Evolutionary conservation across 92 coral and sea anemone genomes (phyloP).

Genomic region (Pocillopora meandrina): DNA sequence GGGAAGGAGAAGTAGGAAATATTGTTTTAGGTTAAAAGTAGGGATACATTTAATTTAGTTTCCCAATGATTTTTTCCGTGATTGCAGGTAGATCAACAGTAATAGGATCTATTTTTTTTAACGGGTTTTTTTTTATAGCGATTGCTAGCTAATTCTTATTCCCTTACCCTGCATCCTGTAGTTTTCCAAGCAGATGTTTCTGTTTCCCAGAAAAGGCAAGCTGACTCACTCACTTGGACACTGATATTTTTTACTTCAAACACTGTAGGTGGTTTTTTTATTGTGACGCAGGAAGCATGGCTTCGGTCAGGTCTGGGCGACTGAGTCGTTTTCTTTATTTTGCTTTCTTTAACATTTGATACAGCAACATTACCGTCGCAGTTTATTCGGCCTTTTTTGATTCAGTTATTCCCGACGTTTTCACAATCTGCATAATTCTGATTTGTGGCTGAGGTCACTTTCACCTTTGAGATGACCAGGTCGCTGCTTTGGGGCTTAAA

Average conservation of each 20-base stretch:
- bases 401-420: neutral
- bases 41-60: too few relatives aligned
- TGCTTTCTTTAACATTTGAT: neutral
- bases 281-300: neutral
- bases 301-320: neutral
- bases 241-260: neutral
- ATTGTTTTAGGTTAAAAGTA: too few relatives aligned
- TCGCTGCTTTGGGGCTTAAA: neutral
- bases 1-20: too few relatives aligned
- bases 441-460: neutral
- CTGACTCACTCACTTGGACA: neutral
- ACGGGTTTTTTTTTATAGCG: too few relatives aligned
- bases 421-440: neutral
- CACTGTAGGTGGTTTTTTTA: neutral
- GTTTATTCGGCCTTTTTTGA: neutral
- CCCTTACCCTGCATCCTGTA: neutral
- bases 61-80: too few relatives aligned
- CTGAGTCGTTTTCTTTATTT: neutral
- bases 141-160: neutral
- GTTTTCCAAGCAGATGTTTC: neutral
- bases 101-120: too few relatives aligned
- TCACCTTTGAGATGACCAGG: neutral
- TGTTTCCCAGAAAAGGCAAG: conserved; percentile 1
- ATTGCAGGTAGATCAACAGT: too few relatives aligned
- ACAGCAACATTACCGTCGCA: neutral